Evolutionary conservation across 53 echinoderm and acorn worm genomes (phyloP).

Genomic region (Actinopyga echinites): DNA sequence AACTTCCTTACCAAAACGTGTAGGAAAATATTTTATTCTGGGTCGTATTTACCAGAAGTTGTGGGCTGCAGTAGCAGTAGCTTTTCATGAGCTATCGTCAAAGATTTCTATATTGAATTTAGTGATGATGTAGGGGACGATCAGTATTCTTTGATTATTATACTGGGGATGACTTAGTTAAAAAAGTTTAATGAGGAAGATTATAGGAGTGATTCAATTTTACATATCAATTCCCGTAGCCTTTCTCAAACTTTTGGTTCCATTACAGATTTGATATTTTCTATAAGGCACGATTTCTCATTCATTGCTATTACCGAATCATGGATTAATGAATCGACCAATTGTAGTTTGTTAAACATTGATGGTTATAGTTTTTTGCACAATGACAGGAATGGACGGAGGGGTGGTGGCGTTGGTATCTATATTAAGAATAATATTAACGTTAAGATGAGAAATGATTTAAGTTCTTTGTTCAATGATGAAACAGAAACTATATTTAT

Average conservation of each 20-base stretch:
- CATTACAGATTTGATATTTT: not conserved
- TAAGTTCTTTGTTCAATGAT: not conserved
- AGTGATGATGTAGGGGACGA: not conserved
- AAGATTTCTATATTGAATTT: no score
- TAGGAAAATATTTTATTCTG: not conserved
- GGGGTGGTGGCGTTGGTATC: slow-evolving; percentile 10
- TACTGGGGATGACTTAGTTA: not conserved
- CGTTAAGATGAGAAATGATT: not conserved
- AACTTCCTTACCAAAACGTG: not conserved
- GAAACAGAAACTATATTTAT: slow-evolving; percentile 1
- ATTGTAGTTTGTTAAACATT: slow-evolving; percentile 16
- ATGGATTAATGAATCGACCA: slow-evolving; percentile 10
- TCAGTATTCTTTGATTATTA: not conserved
- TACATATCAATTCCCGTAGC: not conserved
- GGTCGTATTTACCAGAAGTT: not conserved
- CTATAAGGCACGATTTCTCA: not conserved
- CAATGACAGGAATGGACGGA: not conserved
- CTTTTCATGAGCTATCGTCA: not conserved
- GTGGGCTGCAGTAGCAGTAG: not conserved
- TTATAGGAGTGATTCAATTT: not conserved
- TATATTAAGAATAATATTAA: not conserved
- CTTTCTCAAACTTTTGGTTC: not conserved
- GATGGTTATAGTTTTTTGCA: not conserved
- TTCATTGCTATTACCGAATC: slow-evolving; percentile 11
- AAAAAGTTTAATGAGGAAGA: not conserved